Evolutionary conservation across 2,797 vertebrate genomes (phyloP), one percentile per base, ranked within the genome.

Genomic region (Onychomys torridus): DNA sequence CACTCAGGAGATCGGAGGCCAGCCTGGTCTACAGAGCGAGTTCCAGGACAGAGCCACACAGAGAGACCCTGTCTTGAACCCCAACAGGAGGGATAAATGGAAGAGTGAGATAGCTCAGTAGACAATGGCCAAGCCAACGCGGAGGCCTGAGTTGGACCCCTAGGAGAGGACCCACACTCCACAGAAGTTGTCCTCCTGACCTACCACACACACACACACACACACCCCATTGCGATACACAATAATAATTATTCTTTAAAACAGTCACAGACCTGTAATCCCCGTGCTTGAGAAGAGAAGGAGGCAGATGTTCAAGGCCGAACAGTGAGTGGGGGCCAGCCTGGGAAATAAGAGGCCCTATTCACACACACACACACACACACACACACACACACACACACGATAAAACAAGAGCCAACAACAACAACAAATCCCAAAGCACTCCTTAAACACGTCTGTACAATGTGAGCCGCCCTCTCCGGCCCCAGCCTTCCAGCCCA

Each of bases 401-500:
- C 4, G 19, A 23, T 29, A 63, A 83, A 63, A 67, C 61, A 63
- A 40, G 59, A 32, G 10, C 59, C 29, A 49, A 52, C 29, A 9
- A 32, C 55, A 27, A 57, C 32, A 23, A 6, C 11, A n/a, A 57
- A n/a, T 40, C 52, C 81, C 19, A 43, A 19, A 83, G 40, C 40
- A 12, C 17, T 65, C 29, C 27, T 21, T 6, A 43, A 46, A 17
- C 37, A 43, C 6, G 0, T 10, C 55, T 43, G 37, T 29, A 11
- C 37, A 46, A 2, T 3, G 43, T 49, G 40, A 1, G 13, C 65
- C 37, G 5, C 3, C 37, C 84, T 10, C 46, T n/a, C 9, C 13
- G 0, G 5, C 14, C 61, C 17, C 40, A 46, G 61, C 59, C 0
- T 43, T 3, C 27, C 27, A 63, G 7, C 57, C n/a, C 37, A 8